Conservation (phyloP, 2,113 vertebrate genomes). For the Ovibos moschatus region DNA sequence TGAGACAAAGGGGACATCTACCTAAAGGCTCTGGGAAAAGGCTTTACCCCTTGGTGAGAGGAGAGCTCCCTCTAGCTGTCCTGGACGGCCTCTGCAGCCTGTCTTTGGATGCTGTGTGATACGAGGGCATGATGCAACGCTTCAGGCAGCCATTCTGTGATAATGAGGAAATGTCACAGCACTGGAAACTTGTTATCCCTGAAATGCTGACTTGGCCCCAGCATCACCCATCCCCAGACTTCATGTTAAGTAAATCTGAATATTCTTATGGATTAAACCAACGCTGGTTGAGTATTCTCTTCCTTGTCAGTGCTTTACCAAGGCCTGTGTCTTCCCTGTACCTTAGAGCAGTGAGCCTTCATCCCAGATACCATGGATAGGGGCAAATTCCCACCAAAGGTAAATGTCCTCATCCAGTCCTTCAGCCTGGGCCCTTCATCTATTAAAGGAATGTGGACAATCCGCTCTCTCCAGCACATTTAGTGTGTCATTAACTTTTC, state of each 20-base stretch:
- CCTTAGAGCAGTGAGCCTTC: background rate
- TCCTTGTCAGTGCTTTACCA: background rate
- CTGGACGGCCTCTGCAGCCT: background rate
- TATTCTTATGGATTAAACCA: background rate
- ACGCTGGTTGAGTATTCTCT: background rate
- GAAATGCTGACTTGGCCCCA: background rate
- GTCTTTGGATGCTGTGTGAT: too few relatives aligned
- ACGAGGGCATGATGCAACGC: background rate
- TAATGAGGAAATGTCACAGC: background rate
- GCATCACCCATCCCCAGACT: background rate
- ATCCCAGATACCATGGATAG: background rate
- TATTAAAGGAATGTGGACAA: background rate
- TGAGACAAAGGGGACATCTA: background rate
- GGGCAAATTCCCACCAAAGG: background rate
- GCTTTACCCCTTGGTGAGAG: background rate
- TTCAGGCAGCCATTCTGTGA: background rate
- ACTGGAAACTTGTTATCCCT: background rate
- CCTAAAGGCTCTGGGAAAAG: background rate
- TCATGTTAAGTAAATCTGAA: background rate
- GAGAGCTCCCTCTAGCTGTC: background rate
- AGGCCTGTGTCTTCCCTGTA: background rate
- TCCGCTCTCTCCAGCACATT: accelerated
- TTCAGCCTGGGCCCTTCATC: background rate
- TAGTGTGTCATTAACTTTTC: background rate
- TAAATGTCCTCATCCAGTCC: background rate